phyloP scores from a whole-genome alignment of 1,140 invertebrate genomes.

The Arctopsyche grandis region DNA sequence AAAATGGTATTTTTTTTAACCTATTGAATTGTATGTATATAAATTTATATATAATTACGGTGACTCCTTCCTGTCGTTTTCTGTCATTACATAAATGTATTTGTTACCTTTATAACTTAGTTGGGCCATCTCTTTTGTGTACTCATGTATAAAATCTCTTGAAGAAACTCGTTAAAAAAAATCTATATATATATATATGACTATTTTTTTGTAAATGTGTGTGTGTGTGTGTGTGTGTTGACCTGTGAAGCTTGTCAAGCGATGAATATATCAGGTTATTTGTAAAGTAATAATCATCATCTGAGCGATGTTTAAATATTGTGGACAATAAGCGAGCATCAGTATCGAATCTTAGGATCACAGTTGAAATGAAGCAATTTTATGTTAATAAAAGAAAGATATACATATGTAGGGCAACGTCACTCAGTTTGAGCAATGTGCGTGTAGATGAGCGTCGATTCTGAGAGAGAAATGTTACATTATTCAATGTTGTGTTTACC shows the following conservation, averaged over 20 bases:
- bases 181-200: conserved; percentile 6
- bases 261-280: conserved; percentile 13
- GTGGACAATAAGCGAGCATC: conserved; percentile 27
- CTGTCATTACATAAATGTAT: no score
- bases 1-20: neutral
- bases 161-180: neutral
- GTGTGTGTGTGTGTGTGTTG: conserved; percentile 47
- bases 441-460: neutral
- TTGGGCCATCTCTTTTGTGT: conserved; percentile 1
- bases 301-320: conserved; percentile 13
- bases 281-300: conserved; percentile 7
- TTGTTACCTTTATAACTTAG: neutral
- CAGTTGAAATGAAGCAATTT: neutral
- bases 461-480: conserved; percentile 36
- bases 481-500: conserved; percentile 44
- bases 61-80: no score
- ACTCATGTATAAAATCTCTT: neutral
- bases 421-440: conserved; percentile 10
- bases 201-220: conserved; percentile 23
- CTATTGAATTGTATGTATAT: neutral
- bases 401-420: neutral
- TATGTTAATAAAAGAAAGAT: neutral
- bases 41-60: no score
- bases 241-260: conserved; percentile 2
- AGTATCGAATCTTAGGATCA: neutral